Evolutionary conservation across 2,888 invertebrate species (phyloP).

Genomic region (Eristalinus aeneus): DNA sequence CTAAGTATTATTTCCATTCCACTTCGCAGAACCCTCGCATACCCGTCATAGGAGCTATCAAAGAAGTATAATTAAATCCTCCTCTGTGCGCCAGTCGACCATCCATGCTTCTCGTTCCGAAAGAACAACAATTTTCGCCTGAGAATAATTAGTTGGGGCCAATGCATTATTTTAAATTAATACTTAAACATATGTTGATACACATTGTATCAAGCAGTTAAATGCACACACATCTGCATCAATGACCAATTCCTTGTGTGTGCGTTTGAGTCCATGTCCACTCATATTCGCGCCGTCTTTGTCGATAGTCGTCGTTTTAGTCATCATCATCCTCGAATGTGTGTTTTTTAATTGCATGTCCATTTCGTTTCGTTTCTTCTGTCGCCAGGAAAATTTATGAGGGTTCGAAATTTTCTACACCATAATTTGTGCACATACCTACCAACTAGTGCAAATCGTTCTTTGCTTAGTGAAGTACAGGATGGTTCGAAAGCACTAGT

Average conservation of each 20-base stretch:
- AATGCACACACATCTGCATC: conserved; percentile 27
- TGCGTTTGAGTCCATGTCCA: neutral
- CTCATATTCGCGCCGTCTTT: conserved; percentile 35
- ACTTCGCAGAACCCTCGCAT: conserved; percentile 14
- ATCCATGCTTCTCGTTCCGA: neutral
- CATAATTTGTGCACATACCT: conserved; percentile 56
- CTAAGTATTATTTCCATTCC: conserved; percentile 62
- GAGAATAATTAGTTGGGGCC: conserved; percentile 63
- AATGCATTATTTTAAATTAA: conserved; percentile 65
- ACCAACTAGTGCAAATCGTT: conserved; percentile 25
- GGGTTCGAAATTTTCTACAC: conserved; percentile 65
- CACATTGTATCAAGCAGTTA: conserved; percentile 49
- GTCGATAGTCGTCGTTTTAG: conserved; percentile 46
- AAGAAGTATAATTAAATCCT: conserved; percentile 65
- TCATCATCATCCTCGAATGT: conserved; percentile 57
- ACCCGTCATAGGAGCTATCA: conserved; percentile 46
- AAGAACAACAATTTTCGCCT: conserved; percentile 61
- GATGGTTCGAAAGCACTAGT: conserved; percentile 4
- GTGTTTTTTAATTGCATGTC: conserved; percentile 69
- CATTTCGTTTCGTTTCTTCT: conserved; percentile 65
- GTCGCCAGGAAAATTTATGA: conserved; percentile 65
- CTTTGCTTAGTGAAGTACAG: conserved; percentile 21
- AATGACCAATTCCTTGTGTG: neutral
- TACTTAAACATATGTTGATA: conserved; percentile 67
- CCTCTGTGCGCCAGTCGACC: conserved; percentile 30